Evolutionary conservation across 2,888 invertebrate species (phyloP).

Genomic region (Aphodius granarius): DNA sequence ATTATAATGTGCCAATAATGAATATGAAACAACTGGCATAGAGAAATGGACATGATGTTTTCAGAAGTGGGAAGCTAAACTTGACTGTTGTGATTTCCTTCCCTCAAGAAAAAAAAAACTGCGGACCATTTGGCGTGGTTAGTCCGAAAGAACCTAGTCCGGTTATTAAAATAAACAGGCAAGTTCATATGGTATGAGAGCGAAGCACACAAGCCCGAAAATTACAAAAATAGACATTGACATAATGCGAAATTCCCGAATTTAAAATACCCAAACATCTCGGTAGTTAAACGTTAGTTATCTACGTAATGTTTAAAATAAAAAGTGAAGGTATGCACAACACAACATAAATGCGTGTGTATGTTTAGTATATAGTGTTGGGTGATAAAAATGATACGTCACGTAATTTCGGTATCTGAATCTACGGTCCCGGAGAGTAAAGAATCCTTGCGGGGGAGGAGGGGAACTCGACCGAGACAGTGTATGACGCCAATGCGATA

Average conservation of each 20-base stretch:
- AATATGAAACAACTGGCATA: too few species aligned
- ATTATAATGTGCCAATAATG: too few species aligned
- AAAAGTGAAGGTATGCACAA: not conserved
- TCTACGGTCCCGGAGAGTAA: constrained; percentile 29
- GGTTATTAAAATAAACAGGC: constrained; percentile 4
- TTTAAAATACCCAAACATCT: constrained; percentile 19
- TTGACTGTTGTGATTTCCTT: too few species aligned
- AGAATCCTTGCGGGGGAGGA: constrained; percentile 39
- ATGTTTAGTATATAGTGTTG: not conserved
- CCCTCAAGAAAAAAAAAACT: not conserved
- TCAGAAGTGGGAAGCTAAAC: too few species aligned
- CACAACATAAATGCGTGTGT: too few species aligned
- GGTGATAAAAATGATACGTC: not conserved
- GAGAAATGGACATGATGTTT: too few species aligned
- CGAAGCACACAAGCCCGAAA: constrained; percentile 19
- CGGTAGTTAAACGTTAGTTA: constrained; percentile 7
- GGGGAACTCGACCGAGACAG: constrained; percentile 49
- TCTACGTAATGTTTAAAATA: not conserved
- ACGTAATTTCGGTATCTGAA: not conserved
- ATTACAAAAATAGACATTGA: constrained; percentile 33
- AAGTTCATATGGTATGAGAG: not conserved
- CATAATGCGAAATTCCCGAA: constrained; percentile 33
- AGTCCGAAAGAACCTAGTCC: not conserved
- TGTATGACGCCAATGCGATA: constrained; percentile 56
- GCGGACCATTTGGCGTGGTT: not conserved